Evolutionary conservation across 2,113 vertebrate species (phyloP).

Genomic region (Sclerurus mexicanus): DNA sequence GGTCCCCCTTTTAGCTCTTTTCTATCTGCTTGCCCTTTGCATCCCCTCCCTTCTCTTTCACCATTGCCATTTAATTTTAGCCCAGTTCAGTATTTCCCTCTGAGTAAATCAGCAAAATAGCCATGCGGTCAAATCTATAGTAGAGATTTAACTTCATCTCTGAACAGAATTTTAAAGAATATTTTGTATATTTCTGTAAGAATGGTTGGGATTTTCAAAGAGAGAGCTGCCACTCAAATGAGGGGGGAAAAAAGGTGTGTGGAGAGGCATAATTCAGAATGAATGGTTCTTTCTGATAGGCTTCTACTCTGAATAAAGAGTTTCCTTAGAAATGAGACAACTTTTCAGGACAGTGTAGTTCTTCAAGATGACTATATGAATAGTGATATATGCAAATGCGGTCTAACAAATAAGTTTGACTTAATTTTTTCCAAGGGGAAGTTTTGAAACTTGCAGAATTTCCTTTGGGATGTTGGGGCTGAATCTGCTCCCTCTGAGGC

Average conservation of each 20-base stretch:
- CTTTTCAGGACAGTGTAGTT: not conserved
- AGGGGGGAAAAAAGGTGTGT: fast-evolving
- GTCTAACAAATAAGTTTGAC: not conserved
- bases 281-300: not conserved
- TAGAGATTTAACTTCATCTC: not conserved
- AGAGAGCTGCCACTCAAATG: not conserved
- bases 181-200: not conserved
- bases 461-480: not conserved
- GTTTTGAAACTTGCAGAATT: not conserved
- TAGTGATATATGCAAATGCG: not conserved
- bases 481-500: not conserved
- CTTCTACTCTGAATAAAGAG: not conserved
- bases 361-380: not conserved
- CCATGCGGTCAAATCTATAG: not conserved
- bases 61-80: not conserved
- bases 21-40: not conserved
- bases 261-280: not conserved
- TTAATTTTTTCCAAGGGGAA: not conserved
- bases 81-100: not conserved
- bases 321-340: not conserved
- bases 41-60: not conserved
- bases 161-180: not conserved
- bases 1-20: not conserved
- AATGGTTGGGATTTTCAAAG: not conserved
- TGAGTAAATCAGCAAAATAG: not conserved